A percentile compares a stretch with the other conserved stretches of the same genome.
phyloP scores from a whole-genome alignment of 2,113 vertebrate genomes.

The Mormoops blainvillei region DNA sequence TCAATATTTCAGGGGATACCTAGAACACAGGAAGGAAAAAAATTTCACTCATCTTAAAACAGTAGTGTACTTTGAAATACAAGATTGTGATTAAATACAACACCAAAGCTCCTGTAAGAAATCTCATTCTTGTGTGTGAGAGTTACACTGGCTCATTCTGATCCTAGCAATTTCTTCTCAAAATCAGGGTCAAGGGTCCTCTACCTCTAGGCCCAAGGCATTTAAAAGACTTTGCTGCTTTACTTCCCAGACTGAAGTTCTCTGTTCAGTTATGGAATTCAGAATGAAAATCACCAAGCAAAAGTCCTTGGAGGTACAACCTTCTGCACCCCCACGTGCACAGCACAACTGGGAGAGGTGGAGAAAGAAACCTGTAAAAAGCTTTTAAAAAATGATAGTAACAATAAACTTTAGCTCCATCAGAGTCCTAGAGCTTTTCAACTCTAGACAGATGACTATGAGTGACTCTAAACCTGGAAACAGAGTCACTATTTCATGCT shows the following conservation, averaged over 20 bases:
- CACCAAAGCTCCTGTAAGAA: neutral
- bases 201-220: neutral
- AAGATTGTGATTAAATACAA: neutral
- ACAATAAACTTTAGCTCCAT: neutral
- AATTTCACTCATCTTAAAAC: conserved; percentile 56
- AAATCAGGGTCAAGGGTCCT: conserved; percentile 50
- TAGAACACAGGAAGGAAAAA: conserved; percentile 54
- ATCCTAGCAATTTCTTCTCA: conserved; percentile 74
- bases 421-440: neutral
- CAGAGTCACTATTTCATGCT: conserved; percentile 23
- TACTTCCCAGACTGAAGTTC: conserved; percentile 25
- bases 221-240: conserved; percentile 58
- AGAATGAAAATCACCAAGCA: conserved; percentile 32
- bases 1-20: conserved; percentile 27
- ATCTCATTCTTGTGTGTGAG: conserved; percentile 25
- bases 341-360: neutral
- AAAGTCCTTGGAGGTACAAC: neutral
- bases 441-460: neutral
- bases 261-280: conserved; percentile 11
- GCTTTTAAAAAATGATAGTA: neutral
- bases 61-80: conserved; percentile 41
- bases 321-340: neutral
- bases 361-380: neutral
- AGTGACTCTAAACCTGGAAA: conserved; percentile 6
- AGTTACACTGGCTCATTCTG: conserved; percentile 36